phyloP scores from a whole-genome alignment of 1,140 invertebrate species.

The Drosophila subpulchrella region DNA sequence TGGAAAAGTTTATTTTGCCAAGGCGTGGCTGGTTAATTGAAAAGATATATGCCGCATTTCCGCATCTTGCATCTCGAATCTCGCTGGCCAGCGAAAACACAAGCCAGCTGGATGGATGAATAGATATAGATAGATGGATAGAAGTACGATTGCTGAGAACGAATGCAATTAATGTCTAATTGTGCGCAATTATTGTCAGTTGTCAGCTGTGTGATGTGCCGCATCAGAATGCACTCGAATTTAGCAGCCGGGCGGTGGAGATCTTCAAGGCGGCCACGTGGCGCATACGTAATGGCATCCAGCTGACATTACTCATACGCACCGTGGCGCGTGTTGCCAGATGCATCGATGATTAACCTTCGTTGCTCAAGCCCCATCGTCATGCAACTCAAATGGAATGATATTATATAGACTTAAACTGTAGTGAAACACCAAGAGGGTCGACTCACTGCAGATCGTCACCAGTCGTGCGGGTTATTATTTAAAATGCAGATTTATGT shows the following conservation, averaged over 20 bases:
- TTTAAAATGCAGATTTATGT: constrained; percentile 82
- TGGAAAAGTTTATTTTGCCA: constrained; percentile 67
- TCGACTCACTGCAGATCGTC: constrained; percentile 38
- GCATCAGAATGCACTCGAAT: constrained; percentile 28
- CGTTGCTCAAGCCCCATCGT: constrained; percentile 29
- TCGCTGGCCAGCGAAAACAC: constrained; percentile 39
- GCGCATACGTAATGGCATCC: constrained; percentile 63
- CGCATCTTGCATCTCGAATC: constrained; percentile 58
- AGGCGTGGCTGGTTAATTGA: constrained; percentile 58
- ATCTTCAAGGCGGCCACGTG: constrained; percentile 63
- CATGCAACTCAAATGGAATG: constrained; percentile 29
- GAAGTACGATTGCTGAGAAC: constrained; percentile 65
- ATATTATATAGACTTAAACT: constrained; percentile 23
- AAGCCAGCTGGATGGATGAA: constrained; percentile 44
- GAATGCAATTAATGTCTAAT: constrained; percentile 82
- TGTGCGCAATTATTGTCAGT: constrained; percentile 75
- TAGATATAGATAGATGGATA: constrained; percentile 16
- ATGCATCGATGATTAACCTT: constrained; percentile 70
- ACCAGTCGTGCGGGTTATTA: constrained; percentile 56
- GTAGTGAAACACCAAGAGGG: constrained; percentile 7
- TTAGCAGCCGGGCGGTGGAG: constrained; percentile 5
- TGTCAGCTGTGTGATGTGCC: constrained; percentile 49
- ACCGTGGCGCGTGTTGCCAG: constrained; percentile 39
- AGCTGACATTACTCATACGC: constrained; percentile 71
- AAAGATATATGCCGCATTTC: constrained; percentile 71